Evolutionary conservation across 2,113 vertebrate species (phyloP), one percentile per base, ranked within the genome.

Genomic region (Excalfactoria chinensis): DNA sequence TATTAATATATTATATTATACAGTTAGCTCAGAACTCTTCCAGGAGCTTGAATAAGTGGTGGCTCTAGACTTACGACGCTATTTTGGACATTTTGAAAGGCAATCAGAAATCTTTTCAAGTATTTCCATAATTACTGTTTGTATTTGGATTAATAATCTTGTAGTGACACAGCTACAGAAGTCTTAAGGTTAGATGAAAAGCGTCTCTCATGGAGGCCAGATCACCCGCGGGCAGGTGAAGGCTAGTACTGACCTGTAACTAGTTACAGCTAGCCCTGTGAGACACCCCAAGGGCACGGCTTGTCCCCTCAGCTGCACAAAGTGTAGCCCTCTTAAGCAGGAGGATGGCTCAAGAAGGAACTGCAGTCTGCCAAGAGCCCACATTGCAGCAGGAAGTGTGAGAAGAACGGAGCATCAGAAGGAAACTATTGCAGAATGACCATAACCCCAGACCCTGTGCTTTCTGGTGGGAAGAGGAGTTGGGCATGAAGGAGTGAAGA

Each of bases 391-490:
- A 55, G 25, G 12, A 7, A 35, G 40, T 0, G 3, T 15, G 18
- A 53, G 18, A 20, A 76, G 11, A 51, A 53, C 46, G 30, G 5
- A n/a, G 37, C 0, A 0, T 2, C 20, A 81, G 37, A 55, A 5
- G 41, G 44, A 76, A 70, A 34, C n/a, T 64, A 19, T 21, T 56
- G 56, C 0, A 0, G 16, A 32, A 58, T 9, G 9, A 53, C 25
- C 2, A 1, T 17, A 35, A 34, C 5, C 30, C 4, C 7, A 2
- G 6, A 11, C 21, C 13, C 15, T 1, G 0, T 0, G 0, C 28
- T 25, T 8, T 53, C 46, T 60, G 58, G 9, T 66, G 15, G 20
- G 25, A 9, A 70, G 8, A 41, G 11, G 7, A 64, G 12, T 3
- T 23, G 3, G 9, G 20, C 64, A 25, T 28, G 20, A 59, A 85